Conservation (phyloP, 2,797 vertebrate species). For the Labroides dimidiatus region DNA sequence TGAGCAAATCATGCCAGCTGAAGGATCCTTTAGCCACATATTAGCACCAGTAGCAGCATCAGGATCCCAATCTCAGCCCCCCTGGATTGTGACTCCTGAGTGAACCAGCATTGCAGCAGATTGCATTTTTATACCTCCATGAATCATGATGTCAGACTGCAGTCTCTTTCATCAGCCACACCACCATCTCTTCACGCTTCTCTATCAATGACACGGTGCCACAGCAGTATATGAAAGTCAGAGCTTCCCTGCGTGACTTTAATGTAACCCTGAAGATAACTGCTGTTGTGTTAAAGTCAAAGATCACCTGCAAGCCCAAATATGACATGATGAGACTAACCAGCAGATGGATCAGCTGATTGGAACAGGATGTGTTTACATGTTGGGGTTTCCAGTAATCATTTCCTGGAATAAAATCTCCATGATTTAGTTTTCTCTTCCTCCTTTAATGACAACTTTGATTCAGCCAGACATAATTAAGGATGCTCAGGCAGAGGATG, state of each 20-base stretch:
- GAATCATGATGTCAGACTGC: slow-evolving; percentile 49
- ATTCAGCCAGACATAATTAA: not conserved
- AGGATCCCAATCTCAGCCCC: not conserved
- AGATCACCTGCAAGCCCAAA: slow-evolving; percentile 16
- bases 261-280: not conserved
- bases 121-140: slow-evolving; percentile 52
- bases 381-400: slow-evolving; percentile 2
- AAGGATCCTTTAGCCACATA: not conserved
- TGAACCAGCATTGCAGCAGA: slow-evolving; percentile 55
- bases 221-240: not conserved
- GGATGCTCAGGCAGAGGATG: not conserved
- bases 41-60: not conserved
- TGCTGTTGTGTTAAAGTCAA: slow-evolving; percentile 1
- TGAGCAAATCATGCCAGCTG: too few relatives aligned
- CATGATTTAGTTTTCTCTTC: slow-evolving; percentile 5
- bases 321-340: slow-evolving; percentile 4
- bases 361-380: not conserved
- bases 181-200: not conserved
- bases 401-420: not conserved
- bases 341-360: not conserved
- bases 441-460: not conserved
- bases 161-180: slow-evolving; percentile 43
- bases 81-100: slow-evolving; percentile 34
- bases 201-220: not conserved
- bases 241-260: not conserved